Conservation (phyloP, 1,140 invertebrate species). For the Aleiodes sp. region DNA sequence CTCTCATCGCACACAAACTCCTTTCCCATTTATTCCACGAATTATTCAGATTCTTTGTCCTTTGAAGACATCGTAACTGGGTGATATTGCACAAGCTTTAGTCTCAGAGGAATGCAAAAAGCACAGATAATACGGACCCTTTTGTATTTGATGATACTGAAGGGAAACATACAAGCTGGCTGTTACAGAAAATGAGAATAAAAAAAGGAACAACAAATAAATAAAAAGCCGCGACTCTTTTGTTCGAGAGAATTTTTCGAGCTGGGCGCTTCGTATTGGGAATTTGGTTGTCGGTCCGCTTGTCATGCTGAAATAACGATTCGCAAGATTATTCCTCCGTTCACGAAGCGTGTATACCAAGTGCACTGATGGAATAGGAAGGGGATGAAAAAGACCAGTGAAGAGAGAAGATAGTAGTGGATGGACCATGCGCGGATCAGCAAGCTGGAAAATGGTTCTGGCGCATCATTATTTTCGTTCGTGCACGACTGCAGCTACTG, state of each 20-base stretch:
- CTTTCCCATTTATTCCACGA: neutral
- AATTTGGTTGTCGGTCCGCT: slow-evolving; percentile 23
- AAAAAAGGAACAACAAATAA: neutral
- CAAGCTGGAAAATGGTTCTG: slow-evolving; percentile 36
- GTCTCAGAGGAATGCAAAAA: neutral
- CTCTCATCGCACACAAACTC: neutral
- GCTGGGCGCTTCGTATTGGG: neutral
- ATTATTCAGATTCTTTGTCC: neutral
- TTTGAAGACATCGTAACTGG: neutral
- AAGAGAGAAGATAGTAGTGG: slow-evolving; percentile 7
- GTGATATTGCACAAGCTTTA: neutral
- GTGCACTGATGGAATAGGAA: neutral
- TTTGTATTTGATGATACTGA: neutral
- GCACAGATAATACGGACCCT: neutral
- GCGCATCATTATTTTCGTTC: slow-evolving; percentile 36
- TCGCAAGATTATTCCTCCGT: slow-evolving; percentile 23
- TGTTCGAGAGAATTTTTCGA: neutral
- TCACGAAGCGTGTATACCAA: neutral
- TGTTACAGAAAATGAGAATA: neutral
- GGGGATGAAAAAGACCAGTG: neutral
- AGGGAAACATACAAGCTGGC: neutral
- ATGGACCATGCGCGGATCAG: slow-evolving; percentile 21
- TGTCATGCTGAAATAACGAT: slow-evolving; percentile 31
- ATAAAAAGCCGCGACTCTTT: neutral
- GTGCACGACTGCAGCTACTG: slow-evolving; percentile 7